These are phyloP conservation scores for Conus betulinus DNA, from an alignment of 1,140 invertebrate genomes.

Conservation along the genomic window DNA sequence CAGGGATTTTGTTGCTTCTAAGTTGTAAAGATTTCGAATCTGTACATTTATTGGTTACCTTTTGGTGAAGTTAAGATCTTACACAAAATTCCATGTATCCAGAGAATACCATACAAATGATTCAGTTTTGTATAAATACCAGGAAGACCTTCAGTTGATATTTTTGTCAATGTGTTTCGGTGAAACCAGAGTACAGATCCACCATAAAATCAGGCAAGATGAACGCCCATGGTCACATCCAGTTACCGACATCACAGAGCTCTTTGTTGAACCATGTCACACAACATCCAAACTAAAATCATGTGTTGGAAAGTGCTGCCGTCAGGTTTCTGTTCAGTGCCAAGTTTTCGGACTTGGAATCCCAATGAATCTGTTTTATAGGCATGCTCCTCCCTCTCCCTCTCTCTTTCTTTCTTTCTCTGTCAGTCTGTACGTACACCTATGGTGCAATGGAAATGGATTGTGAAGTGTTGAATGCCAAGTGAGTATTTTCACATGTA, in stretches of 20 bases:
- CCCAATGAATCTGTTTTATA: background rate
- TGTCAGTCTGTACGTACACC: too few species aligned
- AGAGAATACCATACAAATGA: too few species aligned
- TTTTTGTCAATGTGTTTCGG: background rate
- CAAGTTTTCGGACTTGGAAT: background rate
- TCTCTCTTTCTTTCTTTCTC: background rate
- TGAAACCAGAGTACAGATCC: background rate
- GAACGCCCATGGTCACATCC: background rate
- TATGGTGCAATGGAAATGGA: background rate
- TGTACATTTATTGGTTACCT: too few species aligned
- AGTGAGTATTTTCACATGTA: too few species aligned
- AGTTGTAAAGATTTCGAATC: too few species aligned
- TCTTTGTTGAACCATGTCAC: background rate
- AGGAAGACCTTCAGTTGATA: background rate
- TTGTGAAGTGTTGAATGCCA: background rate
- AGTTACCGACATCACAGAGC: background rate
- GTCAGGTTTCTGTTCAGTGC: background rate
- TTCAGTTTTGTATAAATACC: too few species aligned
- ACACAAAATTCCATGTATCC: too few species aligned
- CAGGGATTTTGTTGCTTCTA: too few species aligned
- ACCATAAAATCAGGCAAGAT: background rate
- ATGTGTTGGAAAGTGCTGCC: background rate
- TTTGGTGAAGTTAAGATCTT: too few species aligned
- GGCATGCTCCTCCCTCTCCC: background rate
- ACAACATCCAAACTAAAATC: background rate